Evolutionary conservation across 2,113 vertebrate species (phyloP).

Genomic region (Sander lucioperca): DNA sequence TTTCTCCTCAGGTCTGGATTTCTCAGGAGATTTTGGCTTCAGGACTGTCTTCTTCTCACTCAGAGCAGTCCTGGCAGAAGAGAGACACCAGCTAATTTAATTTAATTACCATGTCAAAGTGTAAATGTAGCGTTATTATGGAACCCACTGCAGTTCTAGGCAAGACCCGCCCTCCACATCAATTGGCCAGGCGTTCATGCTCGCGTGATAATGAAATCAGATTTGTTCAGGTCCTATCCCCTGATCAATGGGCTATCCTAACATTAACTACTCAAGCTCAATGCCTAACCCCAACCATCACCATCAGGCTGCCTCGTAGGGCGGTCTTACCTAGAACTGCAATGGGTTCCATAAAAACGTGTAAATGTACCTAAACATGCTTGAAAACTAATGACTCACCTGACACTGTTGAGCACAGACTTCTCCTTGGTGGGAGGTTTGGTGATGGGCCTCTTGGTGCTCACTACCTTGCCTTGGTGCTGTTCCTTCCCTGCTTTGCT

Average conservation of each 20-base stretch:
- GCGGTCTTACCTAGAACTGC: too few species aligned
- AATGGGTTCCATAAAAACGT: not conserved
- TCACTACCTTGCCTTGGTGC: constrained; percentile 96
- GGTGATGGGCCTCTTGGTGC: constrained; percentile 93
- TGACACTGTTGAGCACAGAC: constrained; percentile 93
- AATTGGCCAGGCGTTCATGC: too few species aligned
- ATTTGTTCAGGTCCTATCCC: too few species aligned
- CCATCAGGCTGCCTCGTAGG: too few species aligned
- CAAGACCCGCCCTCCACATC: too few species aligned
- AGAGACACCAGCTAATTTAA: not conserved
- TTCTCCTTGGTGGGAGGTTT: constrained; percentile 96
- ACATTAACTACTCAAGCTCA: too few species aligned
- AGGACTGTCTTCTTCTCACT: constrained; percentile 96
- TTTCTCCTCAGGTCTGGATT: constrained; percentile 95
- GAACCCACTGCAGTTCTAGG: too few species aligned
- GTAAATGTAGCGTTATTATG: not conserved
- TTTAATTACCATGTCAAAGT: not conserved
- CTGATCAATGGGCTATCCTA: too few species aligned
- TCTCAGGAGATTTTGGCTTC: constrained; percentile 97
- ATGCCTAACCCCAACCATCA: too few species aligned
- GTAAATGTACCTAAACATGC: not conserved
- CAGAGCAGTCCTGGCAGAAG: constrained; percentile 89
- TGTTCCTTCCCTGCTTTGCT: constrained; percentile 96
- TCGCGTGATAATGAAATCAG: too few species aligned
- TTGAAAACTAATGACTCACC: constrained; percentile 79